A percentile compares a stretch with the other conserved stretches of the same genome.
phyloP scores from a whole-genome alignment of 2,888 invertebrate species.

The Agonopterix arenella region DNA sequence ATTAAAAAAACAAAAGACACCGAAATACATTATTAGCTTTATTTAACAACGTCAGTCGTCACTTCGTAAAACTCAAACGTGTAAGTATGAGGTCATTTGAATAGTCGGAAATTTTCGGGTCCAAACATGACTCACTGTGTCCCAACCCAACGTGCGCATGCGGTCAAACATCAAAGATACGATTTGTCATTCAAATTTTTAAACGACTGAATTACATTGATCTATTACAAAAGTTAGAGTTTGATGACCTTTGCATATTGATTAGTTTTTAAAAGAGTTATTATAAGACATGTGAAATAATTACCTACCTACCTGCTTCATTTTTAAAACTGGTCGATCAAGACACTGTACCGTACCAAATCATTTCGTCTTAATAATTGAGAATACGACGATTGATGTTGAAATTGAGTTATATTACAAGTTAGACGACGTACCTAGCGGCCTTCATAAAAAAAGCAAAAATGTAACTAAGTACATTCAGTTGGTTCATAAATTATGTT shows the following conservation, averaged over 20 bases:
- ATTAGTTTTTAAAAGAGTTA: neutral
- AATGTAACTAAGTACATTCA: too few species aligned
- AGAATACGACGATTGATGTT: too few species aligned
- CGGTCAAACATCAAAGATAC: conserved; percentile 31
- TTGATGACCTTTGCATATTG: neutral
- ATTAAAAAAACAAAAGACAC: conserved; percentile 15
- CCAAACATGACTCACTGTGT: conserved; percentile 25
- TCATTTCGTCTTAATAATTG: too few species aligned
- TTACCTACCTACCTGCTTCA: too few species aligned
- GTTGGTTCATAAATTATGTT: too few species aligned
- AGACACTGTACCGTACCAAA: too few species aligned
- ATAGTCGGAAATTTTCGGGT: conserved; percentile 39
- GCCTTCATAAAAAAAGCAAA: too few species aligned
- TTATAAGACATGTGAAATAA: too few species aligned
- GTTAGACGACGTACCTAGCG: too few species aligned
- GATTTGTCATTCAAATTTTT: conserved; percentile 10
- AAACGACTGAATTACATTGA: conserved; percentile 13
- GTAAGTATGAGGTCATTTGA: conserved; percentile 46
- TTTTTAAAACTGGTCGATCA: too few species aligned
- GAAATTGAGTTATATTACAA: too few species aligned
- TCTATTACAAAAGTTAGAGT: conserved; percentile 9
- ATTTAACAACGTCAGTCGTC: conserved; percentile 18
- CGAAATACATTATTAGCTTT: conserved; percentile 22
- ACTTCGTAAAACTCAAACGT: conserved; percentile 16
- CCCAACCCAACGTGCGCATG: conserved; percentile 15